phyloP scores from a whole-genome alignment of 2,797 vertebrate species.

The Notamacropus eugenii region DNA sequence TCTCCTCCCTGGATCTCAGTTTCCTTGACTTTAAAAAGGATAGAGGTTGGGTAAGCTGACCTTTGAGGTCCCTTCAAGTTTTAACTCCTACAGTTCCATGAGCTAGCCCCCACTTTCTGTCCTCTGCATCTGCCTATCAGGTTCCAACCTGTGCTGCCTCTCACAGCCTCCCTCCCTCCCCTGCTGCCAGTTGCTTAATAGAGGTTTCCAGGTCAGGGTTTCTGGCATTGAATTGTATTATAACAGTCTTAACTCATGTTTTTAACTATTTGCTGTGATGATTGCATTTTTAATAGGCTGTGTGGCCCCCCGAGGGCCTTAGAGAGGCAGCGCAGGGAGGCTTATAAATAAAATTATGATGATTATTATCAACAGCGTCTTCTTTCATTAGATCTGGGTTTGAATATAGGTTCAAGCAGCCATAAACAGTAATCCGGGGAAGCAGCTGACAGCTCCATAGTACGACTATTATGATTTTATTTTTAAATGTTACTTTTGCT shows the following conservation, averaged over 20 bases:
- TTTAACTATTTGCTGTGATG: conserved; percentile 1
- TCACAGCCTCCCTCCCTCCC: neutral
- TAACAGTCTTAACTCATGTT: neutral
- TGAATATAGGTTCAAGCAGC: neutral
- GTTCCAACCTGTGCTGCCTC: neutral
- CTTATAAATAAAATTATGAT: neutral
- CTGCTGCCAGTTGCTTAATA: neutral
- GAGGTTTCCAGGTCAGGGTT: conserved; percentile 4
- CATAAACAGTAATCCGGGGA: conserved; percentile 8
- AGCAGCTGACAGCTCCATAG: conserved; percentile 1
- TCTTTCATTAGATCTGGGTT: neutral
- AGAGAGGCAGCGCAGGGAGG: conserved; percentile 1
- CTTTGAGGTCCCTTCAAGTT: neutral
- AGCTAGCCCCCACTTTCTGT: neutral
- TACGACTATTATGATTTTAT: conserved; percentile 13
- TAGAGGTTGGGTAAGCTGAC: neutral
- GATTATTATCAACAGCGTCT: neutral
- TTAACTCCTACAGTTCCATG: neutral
- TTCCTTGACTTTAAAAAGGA: neutral
- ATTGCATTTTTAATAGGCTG: conserved; percentile 3
- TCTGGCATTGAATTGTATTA: neutral
- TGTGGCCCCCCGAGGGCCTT: neutral
- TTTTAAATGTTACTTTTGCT: conserved; percentile 23
- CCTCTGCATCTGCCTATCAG: neutral
- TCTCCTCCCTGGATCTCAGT: neutral